Evolutionary conservation across 92 coral and sea anemone genomes (phyloP).

Genomic region (Ricordea florida): DNA sequence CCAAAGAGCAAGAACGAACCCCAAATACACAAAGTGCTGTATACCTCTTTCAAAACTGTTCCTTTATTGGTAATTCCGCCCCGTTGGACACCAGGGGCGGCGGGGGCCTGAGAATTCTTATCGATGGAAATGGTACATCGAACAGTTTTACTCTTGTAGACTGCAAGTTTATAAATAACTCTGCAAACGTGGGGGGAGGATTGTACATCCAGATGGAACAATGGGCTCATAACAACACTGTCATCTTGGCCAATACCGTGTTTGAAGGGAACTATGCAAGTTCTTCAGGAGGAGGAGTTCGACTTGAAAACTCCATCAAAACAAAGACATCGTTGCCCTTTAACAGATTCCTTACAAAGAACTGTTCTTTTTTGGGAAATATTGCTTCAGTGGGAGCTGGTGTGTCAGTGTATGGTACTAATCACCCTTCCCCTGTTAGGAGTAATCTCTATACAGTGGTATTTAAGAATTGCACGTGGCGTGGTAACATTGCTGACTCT

Average conservation of each 20-base stretch:
- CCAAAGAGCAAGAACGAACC: too few relatives aligned
- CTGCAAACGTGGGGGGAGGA: conserved; percentile 81
- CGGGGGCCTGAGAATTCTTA: conserved; percentile 66
- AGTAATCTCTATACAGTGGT: too few relatives aligned
- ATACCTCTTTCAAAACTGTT: too few relatives aligned
- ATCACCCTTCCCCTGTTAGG: too few relatives aligned
- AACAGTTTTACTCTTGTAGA: conserved; percentile 8
- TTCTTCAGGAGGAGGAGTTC: conserved; percentile 76
- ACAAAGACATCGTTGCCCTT: conserved; percentile 24
- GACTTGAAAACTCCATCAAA: conserved; percentile 54
- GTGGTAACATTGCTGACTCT: conserved; percentile 45
- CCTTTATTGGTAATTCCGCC: too few relatives aligned
- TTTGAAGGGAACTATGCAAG: conserved; percentile 62
- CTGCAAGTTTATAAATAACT: conserved; percentile 50
- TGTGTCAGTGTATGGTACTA: conserved; percentile 57
- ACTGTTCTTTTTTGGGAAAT: conserved; percentile 46
- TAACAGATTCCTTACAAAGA: conserved; percentile 32
- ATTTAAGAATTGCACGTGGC: conserved; percentile 55
- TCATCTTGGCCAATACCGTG: conserved; percentile 45
- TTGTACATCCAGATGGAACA: conserved; percentile 46
- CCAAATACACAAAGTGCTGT: too few relatives aligned
- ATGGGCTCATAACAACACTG: conserved; percentile 32
- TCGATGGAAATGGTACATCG: conserved; percentile 60
- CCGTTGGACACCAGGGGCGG: too few relatives aligned
- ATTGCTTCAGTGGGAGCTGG: conserved; percentile 72